Conservation (phyloP, 2,113 vertebrate species). For the Bambusicola thoracicus region DNA sequence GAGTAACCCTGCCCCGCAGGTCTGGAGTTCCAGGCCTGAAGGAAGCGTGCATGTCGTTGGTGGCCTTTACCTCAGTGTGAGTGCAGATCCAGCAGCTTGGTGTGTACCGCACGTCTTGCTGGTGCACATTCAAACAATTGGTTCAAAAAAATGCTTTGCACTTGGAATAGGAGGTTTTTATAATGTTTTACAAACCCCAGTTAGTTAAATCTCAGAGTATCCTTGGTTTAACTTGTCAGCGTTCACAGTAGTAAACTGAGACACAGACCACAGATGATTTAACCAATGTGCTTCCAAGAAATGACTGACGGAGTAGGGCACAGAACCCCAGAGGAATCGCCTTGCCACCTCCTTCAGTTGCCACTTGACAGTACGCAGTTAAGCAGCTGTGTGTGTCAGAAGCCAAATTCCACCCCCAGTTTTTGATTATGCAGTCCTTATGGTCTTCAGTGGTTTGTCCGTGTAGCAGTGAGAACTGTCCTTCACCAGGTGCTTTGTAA, state of each 20-base stretch:
- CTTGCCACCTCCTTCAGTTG: background rate
- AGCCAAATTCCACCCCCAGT: background rate
- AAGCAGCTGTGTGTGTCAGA: too few relatives aligned
- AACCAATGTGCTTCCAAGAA: fast-evolving
- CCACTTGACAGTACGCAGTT: background rate
- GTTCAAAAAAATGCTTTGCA: background rate
- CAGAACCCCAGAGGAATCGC: background rate
- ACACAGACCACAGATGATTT: background rate
- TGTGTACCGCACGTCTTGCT: fast-evolving
- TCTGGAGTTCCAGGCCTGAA: background rate
- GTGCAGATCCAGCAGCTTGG: too few relatives aligned
- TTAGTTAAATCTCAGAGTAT: background rate
- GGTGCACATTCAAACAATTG: fast-evolving
- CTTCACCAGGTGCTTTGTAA: background rate
- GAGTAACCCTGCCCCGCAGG: background rate
- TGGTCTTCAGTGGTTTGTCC: fast-evolving
- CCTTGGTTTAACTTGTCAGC: background rate
- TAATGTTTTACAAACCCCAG: fast-evolving
- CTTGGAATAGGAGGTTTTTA: background rate
- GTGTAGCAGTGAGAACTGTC: background rate
- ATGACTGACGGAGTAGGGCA: background rate
- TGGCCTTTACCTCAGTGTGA: background rate
- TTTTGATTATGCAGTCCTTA: background rate
- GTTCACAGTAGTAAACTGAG: background rate
- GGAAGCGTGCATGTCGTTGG: fast-evolving